Conservation (phyloP, 2,888 invertebrate genomes). For the Serrognathus titanus region DNA sequence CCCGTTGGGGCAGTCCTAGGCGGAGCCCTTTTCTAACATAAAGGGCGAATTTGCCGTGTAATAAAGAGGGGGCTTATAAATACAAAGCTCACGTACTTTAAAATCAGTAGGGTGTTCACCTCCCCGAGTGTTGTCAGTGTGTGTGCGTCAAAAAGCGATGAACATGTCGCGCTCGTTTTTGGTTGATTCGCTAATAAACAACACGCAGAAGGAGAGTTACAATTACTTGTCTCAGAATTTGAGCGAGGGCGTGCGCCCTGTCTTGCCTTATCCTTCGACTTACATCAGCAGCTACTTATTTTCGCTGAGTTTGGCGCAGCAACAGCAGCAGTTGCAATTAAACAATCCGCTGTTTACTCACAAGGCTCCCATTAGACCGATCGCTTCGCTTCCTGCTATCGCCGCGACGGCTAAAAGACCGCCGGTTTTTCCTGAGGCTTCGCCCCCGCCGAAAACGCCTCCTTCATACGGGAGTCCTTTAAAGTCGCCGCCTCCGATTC, state of each 20-base stretch:
- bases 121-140: slow-evolving; percentile 15
- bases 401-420: slow-evolving; percentile 34
- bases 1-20: slow-evolving; percentile 37
- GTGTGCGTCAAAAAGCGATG: slow-evolving; percentile 16
- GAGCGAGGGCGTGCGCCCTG: slow-evolving; percentile 50
- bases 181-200: slow-evolving; percentile 75
- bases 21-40: slow-evolving; percentile 39
- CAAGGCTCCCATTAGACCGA: slow-evolving; percentile 40
- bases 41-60: slow-evolving; percentile 32
- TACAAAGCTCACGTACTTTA: slow-evolving; percentile 24
- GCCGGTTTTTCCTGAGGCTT: slow-evolving; percentile 4
- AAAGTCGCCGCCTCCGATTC: slow-evolving; percentile 13
- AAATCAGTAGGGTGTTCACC: slow-evolving; percentile 23
- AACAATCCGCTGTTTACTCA: slow-evolving; percentile 14
- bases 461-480: slow-evolving; percentile 13
- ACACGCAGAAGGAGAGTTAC: slow-evolving; percentile 54
- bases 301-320: slow-evolving; percentile 62
- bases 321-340: slow-evolving; percentile 48
- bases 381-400: slow-evolving; percentile 33
- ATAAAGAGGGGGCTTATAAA: slow-evolving; percentile 39
- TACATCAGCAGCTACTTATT: slow-evolving; percentile 64
- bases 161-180: slow-evolving; percentile 79
- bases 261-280: slow-evolving; percentile 63
- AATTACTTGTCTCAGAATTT: slow-evolving; percentile 48
- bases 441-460: slow-evolving; percentile 19